Conservation (phyloP, 2,888 invertebrate species). For the Allolobophora icterica region DNA sequence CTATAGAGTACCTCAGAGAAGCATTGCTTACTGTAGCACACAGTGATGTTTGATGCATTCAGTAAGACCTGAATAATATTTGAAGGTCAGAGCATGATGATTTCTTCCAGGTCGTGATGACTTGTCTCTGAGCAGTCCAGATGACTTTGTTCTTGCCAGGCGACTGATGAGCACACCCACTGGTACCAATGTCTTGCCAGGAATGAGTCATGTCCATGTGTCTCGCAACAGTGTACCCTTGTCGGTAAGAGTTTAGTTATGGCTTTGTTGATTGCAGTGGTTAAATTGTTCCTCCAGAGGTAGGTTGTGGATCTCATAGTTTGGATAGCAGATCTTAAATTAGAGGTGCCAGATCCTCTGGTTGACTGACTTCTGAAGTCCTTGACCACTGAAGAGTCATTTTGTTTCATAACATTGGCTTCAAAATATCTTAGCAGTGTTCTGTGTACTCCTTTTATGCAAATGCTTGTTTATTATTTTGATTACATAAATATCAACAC, state of each 20-base stretch:
- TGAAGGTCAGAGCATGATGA: not conserved
- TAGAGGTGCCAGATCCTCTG: no score
- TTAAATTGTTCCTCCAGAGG: no score
- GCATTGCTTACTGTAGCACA: not conserved
- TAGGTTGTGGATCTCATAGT: no score
- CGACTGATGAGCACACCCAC: not conserved
- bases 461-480: not conserved
- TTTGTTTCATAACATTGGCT: not conserved
- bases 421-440: not conserved
- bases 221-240: conserved; percentile 8
- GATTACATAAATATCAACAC: not conserved
- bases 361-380: not conserved
- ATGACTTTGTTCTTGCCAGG: conserved; percentile 27
- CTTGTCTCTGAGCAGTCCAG: conserved; percentile 21
- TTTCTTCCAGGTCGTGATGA: conserved; percentile 12
- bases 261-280: no score
- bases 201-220: not conserved
- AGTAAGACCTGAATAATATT: not conserved
- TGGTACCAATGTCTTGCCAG: not conserved
- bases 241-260: not conserved
- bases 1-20: no score
- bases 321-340: no score
- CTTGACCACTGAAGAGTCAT: conserved; percentile 4
- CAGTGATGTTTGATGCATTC: not conserved
- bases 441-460: not conserved